phyloP scores from a whole-genome alignment of 2,888 invertebrate genomes.

The Schrankia costaestrigalis region DNA sequence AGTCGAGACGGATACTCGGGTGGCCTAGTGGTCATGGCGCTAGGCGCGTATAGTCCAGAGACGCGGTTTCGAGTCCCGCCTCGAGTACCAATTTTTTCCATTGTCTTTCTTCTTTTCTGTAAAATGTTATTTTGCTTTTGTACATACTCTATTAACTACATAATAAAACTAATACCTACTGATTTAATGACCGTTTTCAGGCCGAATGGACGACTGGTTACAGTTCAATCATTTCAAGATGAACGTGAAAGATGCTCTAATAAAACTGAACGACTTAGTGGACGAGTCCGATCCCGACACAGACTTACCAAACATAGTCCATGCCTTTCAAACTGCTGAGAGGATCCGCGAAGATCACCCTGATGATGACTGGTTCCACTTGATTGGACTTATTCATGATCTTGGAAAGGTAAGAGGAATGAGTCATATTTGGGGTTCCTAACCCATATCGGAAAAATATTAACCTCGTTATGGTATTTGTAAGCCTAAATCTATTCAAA shows the following conservation, averaged over 20 bases:
- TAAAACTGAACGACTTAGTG: slow-evolving; percentile 91
- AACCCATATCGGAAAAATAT: no score
- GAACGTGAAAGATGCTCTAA: slow-evolving; percentile 91
- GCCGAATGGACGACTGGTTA: slow-evolving; percentile 87
- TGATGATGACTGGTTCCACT: slow-evolving; percentile 95
- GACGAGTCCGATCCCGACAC: slow-evolving; percentile 98
- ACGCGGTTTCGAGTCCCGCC: no score
- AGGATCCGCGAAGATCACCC: slow-evolving; percentile 91
- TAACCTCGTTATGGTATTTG: no score
- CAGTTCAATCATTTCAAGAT: slow-evolving; percentile 91
- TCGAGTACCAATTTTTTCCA: no score
- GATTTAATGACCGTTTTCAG: slow-evolving; percentile 55
- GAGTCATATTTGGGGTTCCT: background rate
- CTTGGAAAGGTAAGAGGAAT: slow-evolving; percentile 86
- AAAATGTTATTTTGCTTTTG: no score
- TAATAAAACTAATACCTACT: background rate
- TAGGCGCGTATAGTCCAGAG: no score
- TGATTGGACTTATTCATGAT: slow-evolving; percentile 97
- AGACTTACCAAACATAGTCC: slow-evolving; percentile 95
- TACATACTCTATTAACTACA: no score
- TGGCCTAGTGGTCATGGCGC: no score
- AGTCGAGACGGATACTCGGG: no score
- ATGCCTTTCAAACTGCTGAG: slow-evolving; percentile 98
- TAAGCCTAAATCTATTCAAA: no score
- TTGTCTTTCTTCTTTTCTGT: no score